These are phyloP conservation scores for Bugulina stolonifera DNA, from an alignment of 2,888 invertebrate genomes.

Conservation along the genomic window DNA sequence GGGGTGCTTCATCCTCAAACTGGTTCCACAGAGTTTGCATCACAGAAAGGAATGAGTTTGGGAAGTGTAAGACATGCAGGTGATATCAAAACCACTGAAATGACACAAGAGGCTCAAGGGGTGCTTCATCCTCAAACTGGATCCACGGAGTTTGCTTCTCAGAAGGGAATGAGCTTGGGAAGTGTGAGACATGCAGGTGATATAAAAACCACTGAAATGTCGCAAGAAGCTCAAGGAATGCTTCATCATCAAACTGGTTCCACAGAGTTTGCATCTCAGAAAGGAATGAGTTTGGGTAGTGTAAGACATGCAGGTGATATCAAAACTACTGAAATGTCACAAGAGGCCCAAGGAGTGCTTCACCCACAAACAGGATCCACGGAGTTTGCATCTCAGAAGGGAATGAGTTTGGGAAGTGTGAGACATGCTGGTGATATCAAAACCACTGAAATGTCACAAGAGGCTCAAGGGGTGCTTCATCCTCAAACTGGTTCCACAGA, in stretches of 20 bases:
- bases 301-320: slow-evolving; percentile 19
- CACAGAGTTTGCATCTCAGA: background rate
- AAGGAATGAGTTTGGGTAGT: slow-evolving; percentile 12
- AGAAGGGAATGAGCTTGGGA: slow-evolving; percentile 11
- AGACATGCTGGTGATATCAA: slow-evolving; percentile 23
- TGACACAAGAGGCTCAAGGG: background rate
- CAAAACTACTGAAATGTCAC: background rate
- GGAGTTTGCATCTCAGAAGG: slow-evolving; percentile 13
- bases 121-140: background rate
- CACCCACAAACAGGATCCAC: background rate
- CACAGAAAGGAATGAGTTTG: slow-evolving; percentile 19
- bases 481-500: background rate
- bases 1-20: background rate
- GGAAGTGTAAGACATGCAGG: background rate
- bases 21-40: background rate
- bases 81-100: background rate
- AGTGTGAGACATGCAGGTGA: slow-evolving; percentile 1
- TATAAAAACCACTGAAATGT: slow-evolving; percentile 5
- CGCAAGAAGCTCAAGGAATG: background rate
- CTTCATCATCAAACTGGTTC: background rate
- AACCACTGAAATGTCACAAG: background rate
- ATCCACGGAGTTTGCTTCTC: slow-evolving; percentile 6
- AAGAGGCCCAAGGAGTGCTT: background rate
- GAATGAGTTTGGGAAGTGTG: slow-evolving; percentile 8
- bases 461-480: slow-evolving; percentile 18